Percentiles rank a stretch among this genome's conserved stretches.
phyloP scores from a whole-genome alignment of 2,888 invertebrate species.

The Xestia sexstrigata region DNA sequence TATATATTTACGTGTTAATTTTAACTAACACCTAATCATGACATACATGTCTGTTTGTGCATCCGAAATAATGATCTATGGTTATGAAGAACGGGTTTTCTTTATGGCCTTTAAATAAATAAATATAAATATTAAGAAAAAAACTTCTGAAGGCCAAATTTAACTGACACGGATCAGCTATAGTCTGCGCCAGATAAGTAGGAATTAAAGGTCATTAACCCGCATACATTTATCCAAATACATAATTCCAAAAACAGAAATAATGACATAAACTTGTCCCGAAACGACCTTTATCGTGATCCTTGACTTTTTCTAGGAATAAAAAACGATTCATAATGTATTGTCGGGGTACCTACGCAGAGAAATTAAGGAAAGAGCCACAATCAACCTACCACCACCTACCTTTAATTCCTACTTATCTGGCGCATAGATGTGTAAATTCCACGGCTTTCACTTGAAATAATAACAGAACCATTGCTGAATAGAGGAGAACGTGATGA shows the following conservation, averaged over 20 bases:
- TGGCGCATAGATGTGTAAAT: background rate
- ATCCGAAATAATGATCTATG: background rate
- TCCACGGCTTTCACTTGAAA: background rate
- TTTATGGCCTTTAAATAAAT: background rate
- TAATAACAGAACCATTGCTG: background rate
- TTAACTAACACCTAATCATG: slow-evolving; percentile 15
- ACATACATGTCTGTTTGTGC: background rate
- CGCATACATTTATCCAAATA: no score
- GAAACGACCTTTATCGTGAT: no score
- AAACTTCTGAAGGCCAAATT: background rate
- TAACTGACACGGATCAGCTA: background rate
- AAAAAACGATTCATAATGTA: no score
- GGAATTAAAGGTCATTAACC: no score
- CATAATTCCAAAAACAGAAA: no score
- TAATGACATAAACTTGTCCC: no score
- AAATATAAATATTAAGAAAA: background rate
- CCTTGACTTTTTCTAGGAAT: no score
- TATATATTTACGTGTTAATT: background rate
- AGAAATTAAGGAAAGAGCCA: no score
- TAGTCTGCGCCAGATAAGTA: no score
- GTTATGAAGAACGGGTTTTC: background rate
- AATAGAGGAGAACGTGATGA: background rate
- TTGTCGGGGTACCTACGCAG: no score
- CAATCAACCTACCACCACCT: no score
- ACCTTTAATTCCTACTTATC: no score